Conservation (phyloP, 1,140 invertebrate species). For the Conus ventricosus region DNA sequence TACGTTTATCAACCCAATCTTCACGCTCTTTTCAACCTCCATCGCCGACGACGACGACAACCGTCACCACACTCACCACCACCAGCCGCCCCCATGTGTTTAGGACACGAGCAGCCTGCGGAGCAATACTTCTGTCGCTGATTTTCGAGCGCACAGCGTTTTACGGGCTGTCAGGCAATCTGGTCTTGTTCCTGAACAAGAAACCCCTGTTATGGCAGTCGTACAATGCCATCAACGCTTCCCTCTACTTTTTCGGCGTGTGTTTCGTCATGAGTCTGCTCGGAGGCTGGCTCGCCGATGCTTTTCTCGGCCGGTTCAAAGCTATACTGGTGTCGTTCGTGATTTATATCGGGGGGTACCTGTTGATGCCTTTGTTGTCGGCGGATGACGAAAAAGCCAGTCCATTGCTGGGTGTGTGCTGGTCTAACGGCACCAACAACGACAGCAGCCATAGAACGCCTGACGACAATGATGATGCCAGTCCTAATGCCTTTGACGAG, state of each 20-base stretch:
- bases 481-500: conserved; percentile 43
- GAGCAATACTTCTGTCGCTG: conserved; percentile 71
- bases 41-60: background rate
- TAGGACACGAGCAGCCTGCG: conserved; percentile 54
- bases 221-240: conserved; percentile 74
- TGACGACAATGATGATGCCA: background rate
- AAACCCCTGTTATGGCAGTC: conserved; percentile 74
- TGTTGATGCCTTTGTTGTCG: conserved; percentile 67
- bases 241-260: conserved; percentile 75
- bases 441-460: background rate
- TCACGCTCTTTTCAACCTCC: background rate
- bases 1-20: background rate
- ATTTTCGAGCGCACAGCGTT: conserved; percentile 77
- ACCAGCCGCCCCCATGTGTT: conserved; percentile 15
- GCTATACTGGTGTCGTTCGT: conserved; percentile 74
- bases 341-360: conserved; percentile 75
- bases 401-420: background rate
- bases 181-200: conserved; percentile 77
- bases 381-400: background rate
- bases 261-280: conserved; percentile 75
- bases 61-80: background rate
- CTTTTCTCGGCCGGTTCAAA: conserved; percentile 74
- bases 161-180: conserved; percentile 77
- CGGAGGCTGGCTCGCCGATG: conserved; percentile 77
- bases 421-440: background rate